phyloP scores from a whole-genome alignment of 2,797 vertebrate genomes.

The Alosa sapidissima region DNA sequence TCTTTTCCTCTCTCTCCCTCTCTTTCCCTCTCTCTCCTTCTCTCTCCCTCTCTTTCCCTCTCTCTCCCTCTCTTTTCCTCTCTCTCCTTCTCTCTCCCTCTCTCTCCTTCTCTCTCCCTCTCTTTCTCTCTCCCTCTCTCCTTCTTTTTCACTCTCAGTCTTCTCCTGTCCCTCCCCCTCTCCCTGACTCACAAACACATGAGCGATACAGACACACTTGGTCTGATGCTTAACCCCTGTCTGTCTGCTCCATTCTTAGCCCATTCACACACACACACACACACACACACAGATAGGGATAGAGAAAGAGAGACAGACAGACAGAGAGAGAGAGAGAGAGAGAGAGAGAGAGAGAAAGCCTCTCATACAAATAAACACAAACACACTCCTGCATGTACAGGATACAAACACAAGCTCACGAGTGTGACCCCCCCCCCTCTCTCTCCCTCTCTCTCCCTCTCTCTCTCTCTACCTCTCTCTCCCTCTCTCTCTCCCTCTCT shows the following conservation, averaged over 20 bases:
- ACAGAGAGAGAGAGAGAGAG: not conserved
- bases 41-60: not conserved
- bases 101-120: not conserved
- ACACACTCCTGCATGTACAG: not conserved
- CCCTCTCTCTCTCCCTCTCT: not conserved
- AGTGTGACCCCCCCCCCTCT: not conserved
- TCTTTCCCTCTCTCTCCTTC: conserved; percentile 45
- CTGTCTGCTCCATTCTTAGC: conserved; percentile 20
- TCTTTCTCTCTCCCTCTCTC: conserved; percentile 40
- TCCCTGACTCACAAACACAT: conserved; percentile 46
- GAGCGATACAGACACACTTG: conserved; percentile 26
- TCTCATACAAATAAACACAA: not conserved
- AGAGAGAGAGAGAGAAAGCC: too few species aligned
- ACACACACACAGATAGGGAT: not conserved
- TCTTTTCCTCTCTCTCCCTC: conserved; percentile 27
- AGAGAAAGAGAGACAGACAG: not conserved
- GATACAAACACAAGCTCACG: not conserved
- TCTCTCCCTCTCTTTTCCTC: conserved; percentile 44
- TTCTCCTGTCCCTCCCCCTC: conserved; percentile 8
- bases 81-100: conserved; percentile 33
- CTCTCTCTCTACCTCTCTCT: not conserved
- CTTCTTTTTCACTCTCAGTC: not conserved
- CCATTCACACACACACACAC: not conserved
- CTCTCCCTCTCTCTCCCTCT: not conserved
- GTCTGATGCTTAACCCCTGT: conserved; percentile 30